Evolutionary conservation across 2,797 vertebrate genomes (phyloP).

Genomic region (Arnoldichthys spilopterus): DNA sequence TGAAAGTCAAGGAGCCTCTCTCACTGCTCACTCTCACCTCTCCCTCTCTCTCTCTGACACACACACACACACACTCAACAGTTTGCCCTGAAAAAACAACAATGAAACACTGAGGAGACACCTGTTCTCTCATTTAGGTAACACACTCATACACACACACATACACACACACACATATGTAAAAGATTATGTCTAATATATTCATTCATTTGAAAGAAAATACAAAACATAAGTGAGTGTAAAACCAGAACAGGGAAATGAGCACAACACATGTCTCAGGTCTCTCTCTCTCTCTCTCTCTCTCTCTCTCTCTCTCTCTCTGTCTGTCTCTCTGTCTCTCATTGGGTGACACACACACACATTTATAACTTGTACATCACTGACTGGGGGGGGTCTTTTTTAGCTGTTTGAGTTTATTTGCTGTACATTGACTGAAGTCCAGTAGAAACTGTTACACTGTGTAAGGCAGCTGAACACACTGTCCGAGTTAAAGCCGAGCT

Average conservation of each 20-base stretch:
- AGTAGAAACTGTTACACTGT: background rate
- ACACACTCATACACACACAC: background rate
- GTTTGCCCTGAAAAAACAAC: background rate
- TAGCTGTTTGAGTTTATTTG: too few relatives aligned
- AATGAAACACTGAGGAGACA: slow-evolving; percentile 16
- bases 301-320: too few relatives aligned
- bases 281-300: too few relatives aligned
- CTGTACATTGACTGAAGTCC: background rate
- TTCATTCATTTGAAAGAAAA: too few relatives aligned
- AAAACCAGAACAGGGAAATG: too few relatives aligned
- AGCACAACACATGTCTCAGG: background rate
- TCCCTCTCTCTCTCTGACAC: background rate
- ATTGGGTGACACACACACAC: too few relatives aligned
- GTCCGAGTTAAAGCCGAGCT: background rate
- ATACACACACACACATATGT: too few relatives aligned
- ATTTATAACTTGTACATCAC: background rate
- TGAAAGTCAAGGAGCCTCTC: background rate
- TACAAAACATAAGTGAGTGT: too few relatives aligned
- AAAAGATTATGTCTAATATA: too few relatives aligned
- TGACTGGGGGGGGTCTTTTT: background rate
- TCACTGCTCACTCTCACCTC: background rate
- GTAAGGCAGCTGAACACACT: background rate
- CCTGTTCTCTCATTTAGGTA: background rate
- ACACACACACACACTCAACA: slow-evolving; percentile 11
- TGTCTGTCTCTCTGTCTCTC: background rate